Conservation (phyloP, 2,888 invertebrate genomes). For the Eurytoma adleriae region DNA sequence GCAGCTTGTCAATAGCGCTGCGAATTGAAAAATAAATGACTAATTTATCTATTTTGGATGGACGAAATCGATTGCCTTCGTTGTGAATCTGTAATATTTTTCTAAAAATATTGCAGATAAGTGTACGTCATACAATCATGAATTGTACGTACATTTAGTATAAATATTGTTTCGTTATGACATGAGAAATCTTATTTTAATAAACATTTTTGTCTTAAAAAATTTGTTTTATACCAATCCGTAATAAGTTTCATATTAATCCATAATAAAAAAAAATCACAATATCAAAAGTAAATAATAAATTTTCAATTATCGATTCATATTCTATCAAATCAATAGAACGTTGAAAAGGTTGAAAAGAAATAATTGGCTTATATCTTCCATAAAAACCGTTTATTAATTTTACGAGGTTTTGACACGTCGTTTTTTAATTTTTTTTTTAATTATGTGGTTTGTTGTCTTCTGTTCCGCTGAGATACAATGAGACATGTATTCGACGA, state of each 20-base stretch:
- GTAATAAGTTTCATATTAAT: too few species aligned
- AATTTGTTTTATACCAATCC: too few species aligned
- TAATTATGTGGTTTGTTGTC: conserved; percentile 13
- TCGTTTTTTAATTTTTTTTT: conserved; percentile 36
- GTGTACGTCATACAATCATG: too few species aligned
- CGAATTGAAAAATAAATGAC: not conserved
- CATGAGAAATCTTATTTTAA: too few species aligned
- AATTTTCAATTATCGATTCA: not conserved
- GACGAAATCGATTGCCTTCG: too few species aligned
- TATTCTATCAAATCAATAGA: not conserved
- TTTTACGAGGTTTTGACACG: conserved; percentile 47
- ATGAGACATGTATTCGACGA: conserved; percentile 21
- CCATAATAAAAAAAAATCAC: too few species aligned
- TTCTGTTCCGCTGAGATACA: conserved; percentile 25
- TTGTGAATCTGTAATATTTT: too few species aligned
- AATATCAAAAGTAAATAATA: not conserved
- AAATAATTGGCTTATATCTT: conserved; percentile 41
- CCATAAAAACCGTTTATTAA: conserved; percentile 60
- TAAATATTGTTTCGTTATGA: too few species aligned
- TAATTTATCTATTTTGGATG: not conserved
- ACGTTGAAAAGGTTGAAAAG: not conserved
- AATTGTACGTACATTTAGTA: too few species aligned
- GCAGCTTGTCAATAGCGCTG: not conserved
- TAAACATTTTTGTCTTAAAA: too few species aligned
- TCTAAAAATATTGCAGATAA: too few species aligned